A percentile compares a stretch with the other conserved stretches of the same genome.
phyloP scores from a whole-genome alignment of 1,140 invertebrate genomes.

The Bactericera cockerelli region DNA sequence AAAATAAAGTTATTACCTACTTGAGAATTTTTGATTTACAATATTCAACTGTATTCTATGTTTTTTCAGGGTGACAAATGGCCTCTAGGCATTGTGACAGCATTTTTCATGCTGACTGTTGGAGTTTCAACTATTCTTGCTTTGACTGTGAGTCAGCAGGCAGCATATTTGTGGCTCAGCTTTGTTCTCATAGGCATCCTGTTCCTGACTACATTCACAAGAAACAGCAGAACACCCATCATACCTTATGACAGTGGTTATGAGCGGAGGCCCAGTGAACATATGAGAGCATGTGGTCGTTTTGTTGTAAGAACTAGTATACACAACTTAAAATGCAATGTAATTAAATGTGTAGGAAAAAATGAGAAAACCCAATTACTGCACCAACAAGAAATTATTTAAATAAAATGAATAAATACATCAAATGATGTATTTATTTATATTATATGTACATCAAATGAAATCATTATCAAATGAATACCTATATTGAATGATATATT shows the following conservation, averaged over 20 bases:
- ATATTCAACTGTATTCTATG: too few relatives aligned
- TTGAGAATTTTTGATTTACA: too few relatives aligned
- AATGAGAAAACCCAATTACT: too few relatives aligned
- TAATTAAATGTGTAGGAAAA: too few relatives aligned
- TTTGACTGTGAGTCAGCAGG: not conserved
- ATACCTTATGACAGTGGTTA: not conserved
- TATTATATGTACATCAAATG: too few relatives aligned
- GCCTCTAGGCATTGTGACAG: not conserved
- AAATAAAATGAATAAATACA: too few relatives aligned
- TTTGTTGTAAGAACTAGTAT: not conserved
- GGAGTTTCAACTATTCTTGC: not conserved
- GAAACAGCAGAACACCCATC: not conserved
- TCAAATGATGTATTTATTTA: too few relatives aligned
- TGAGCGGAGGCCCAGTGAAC: not conserved
- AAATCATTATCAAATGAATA: too few relatives aligned
- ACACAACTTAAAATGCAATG: too few relatives aligned
- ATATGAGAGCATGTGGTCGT: not conserved
- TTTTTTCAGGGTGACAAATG: conserved; percentile 3
- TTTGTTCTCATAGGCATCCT: not conserved
- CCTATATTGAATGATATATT: too few relatives aligned
- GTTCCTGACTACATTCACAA: not conserved
- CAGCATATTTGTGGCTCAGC: conserved; percentile 1
- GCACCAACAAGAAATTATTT: too few relatives aligned
- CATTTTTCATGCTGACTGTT: conserved; percentile 4
- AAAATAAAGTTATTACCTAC: too few relatives aligned